phyloP scores from a whole-genome alignment of 1,140 invertebrate genomes.

The Acyrthosiphon pisum region DNA sequence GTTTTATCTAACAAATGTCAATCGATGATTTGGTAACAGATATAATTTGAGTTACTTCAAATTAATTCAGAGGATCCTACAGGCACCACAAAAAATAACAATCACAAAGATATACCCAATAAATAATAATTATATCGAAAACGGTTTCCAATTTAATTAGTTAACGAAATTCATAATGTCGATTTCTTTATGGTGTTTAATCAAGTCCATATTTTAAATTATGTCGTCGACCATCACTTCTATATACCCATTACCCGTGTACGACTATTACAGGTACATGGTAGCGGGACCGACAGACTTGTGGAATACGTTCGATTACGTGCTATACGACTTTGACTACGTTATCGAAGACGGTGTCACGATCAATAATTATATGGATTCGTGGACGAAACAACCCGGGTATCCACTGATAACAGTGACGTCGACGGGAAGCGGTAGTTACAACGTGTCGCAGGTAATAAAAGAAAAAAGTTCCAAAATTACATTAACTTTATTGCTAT shows the following conservation, averaged over 20 bases:
- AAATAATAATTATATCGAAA: background rate
- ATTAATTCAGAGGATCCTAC: background rate
- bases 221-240: too few relatives aligned
- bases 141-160: background rate
- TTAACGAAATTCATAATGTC: too few relatives aligned
- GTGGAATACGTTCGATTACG: constrained; percentile 57
- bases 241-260: background rate
- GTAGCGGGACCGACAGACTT: constrained; percentile 51
- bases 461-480: background rate
- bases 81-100: background rate
- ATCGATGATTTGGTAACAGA: background rate
- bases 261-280: background rate
- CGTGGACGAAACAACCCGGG: constrained; percentile 78
- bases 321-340: background rate
- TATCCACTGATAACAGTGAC: constrained; percentile 72
- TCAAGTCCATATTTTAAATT: too few relatives aligned
- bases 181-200: too few relatives aligned
- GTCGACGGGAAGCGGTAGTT: constrained; percentile 66
- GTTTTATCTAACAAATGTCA: background rate
- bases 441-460: constrained; percentile 1
- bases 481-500: too few relatives aligned
- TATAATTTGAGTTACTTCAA: background rate
- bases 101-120: background rate
- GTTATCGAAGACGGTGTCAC: background rate
- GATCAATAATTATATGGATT: constrained; percentile 65